Evolutionary conservation across 2,888 invertebrate species (phyloP).

Genomic region (Hirtodrosophila trivittata): DNA sequence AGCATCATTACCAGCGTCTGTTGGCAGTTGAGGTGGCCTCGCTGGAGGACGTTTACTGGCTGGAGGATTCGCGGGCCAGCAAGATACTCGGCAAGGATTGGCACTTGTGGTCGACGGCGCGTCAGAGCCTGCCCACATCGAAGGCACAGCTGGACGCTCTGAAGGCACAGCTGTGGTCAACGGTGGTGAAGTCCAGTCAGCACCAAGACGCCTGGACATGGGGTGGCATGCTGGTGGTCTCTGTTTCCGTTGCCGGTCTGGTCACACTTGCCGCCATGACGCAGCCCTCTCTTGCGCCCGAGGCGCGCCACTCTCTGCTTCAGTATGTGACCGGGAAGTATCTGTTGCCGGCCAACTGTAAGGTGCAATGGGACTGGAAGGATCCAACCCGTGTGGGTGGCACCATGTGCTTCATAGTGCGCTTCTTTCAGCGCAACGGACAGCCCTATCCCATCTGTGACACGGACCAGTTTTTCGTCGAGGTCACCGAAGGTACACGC

Average conservation of each 20-base stretch:
- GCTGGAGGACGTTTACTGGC: constrained; percentile 95
- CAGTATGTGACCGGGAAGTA: constrained; percentile 97
- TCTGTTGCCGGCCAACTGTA: constrained; percentile 93
- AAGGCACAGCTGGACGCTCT: constrained; percentile 91
- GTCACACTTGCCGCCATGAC: constrained; percentile 96
- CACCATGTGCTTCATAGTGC: constrained; percentile 95
- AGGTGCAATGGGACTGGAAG: constrained; percentile 93
- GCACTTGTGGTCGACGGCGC: constrained; percentile 90
- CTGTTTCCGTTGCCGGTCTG: constrained; percentile 94
- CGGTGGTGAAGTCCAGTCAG: constrained; percentile 92
- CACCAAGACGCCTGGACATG: constrained; percentile 96
- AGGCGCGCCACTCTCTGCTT: constrained; percentile 93
- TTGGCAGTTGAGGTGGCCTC: constrained; percentile 92
- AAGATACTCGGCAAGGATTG: constrained; percentile 92
- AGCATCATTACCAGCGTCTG: constrained; percentile 89
- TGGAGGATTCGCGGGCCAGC: constrained; percentile 91
- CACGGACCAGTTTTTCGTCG: constrained; percentile 94
- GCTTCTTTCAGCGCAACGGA: constrained; percentile 96
- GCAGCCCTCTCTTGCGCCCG: constrained; percentile 94
- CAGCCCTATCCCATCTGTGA: constrained; percentile 97
- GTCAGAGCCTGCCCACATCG: constrained; percentile 92
- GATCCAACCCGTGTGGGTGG: constrained; percentile 95
- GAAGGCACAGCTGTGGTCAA: constrained; percentile 93
- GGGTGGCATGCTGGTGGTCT: constrained; percentile 96
- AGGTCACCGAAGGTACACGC: constrained; percentile 93